Evolutionary conservation across 1,140 invertebrate species (phyloP), one percentile per base, ranked within the genome.

Genomic region (Danaus plexippus): DNA sequence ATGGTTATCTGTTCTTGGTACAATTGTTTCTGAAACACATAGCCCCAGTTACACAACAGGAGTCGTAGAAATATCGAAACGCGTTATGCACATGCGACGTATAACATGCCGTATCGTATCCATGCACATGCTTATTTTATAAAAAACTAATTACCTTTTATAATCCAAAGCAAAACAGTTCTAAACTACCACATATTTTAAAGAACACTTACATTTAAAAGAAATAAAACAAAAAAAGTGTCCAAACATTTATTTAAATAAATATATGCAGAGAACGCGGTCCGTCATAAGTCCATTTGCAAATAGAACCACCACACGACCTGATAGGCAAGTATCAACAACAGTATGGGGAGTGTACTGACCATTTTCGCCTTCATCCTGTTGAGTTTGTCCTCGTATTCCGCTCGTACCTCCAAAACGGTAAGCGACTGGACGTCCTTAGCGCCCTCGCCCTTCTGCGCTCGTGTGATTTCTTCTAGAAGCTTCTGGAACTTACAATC

Each of bases 361-460:
- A 92, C 90, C 90, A 92, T 92, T 89, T 91, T 91, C 9, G 87
- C 83, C 68, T 92, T 92, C 90, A 92, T 92, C 73, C 90, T 88
- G 59, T 90, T 90, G 61, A 92, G 77, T 78, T 92, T 92, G 55
- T 89, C 89, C 66, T 92, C 91, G 75, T 92, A 90, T 64, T 91
- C 90, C 8, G 87, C 81, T 11, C 90, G 80, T 11, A 92, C 85
- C 52, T 91, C 89, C 69, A 86, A 84, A 0, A 90, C 73, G 0
- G 78, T 84, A 13, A 71, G 41, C 0, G 75, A 63, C 47, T 75
- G 73, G 12, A 65, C 46, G 15, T 75, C 73, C 18, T 55, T 62
- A 0, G 57, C 70, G 1, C 71, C 70, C n/a, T 82, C 83, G 0
- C 72, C 78, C n/a, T 70, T 75, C 60, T 66, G 69, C 6, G 80